phyloP scores from a whole-genome alignment of 2,888 invertebrate species.

The Lepidocyrtoides sp. region DNA sequence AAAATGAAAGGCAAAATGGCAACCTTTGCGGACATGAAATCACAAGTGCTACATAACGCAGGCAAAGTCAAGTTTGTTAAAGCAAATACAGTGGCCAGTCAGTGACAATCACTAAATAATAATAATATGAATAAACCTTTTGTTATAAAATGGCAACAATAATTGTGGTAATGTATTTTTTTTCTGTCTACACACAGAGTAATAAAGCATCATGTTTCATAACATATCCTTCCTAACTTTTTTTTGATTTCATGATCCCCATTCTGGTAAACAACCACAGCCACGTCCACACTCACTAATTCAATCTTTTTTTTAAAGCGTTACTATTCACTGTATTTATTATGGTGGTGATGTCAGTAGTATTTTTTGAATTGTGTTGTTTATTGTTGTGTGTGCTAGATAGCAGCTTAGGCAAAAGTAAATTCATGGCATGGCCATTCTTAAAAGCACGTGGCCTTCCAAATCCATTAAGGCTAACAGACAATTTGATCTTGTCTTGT shows the following conservation, averaged over 20 bases:
- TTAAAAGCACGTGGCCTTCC: slow-evolving; percentile 69
- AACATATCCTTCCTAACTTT: slow-evolving; percentile 23
- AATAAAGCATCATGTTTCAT: slow-evolving; percentile 39
- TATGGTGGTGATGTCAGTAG: slow-evolving; percentile 13
- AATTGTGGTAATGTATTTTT: slow-evolving; percentile 6
- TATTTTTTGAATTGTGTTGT: slow-evolving; percentile 19
- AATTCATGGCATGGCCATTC: slow-evolving; percentile 49
- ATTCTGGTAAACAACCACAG: slow-evolving; percentile 8
- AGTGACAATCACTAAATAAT: slow-evolving; percentile 7
- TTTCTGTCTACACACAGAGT: not conserved
- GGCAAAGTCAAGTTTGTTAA: not conserved
- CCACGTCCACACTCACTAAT: slow-evolving; percentile 30
- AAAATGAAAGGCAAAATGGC: not conserved
- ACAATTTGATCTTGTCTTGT: slow-evolving; percentile 58
- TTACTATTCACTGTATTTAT: not conserved
- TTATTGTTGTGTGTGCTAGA: not conserved
- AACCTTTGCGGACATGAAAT: not conserved
- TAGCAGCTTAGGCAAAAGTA: not conserved
- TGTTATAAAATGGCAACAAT: slow-evolving; percentile 34
- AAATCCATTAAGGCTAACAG: slow-evolving; percentile 62
- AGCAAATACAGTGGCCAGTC: not conserved
- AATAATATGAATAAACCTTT: slow-evolving; percentile 40
- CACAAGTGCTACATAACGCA: not conserved
- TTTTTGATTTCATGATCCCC: not conserved
- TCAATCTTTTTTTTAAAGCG: slow-evolving; percentile 22